phyloP scores from a whole-genome alignment of 2,888 invertebrate species.

The Mythimna loreyi region DNA sequence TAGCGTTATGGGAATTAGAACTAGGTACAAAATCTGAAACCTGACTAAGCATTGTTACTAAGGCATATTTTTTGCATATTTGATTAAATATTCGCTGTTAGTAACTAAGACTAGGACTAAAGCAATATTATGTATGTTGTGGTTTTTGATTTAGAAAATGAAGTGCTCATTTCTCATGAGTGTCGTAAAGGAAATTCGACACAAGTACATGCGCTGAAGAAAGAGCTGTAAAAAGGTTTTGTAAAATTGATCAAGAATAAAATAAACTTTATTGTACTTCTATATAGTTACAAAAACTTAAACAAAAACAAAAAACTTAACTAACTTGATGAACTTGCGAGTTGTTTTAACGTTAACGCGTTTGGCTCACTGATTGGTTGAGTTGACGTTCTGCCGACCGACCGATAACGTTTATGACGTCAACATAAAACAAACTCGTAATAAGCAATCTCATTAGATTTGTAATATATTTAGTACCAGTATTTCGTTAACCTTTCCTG shows the following conservation, averaged over 20 bases:
- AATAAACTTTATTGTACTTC: too few species aligned
- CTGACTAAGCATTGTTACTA: neutral
- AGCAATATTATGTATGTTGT: neutral
- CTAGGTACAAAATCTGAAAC: neutral
- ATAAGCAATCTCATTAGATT: neutral
- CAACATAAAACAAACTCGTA: too few species aligned
- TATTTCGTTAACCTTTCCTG: neutral
- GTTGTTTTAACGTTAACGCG: too few species aligned
- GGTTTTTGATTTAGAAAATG: neutral
- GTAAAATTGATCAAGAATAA: too few species aligned
- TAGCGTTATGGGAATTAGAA: slow-evolving; percentile 13
- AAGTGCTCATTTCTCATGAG: neutral
- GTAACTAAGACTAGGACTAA: too few species aligned
- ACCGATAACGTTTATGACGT: too few species aligned
- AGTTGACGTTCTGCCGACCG: too few species aligned
- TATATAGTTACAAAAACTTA: too few species aligned
- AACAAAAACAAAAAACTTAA: too few species aligned
- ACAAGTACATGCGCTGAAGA: neutral
- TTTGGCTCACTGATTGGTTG: too few species aligned
- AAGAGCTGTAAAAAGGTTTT: neutral
- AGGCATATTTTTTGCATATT: neutral
- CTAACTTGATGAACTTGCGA: too few species aligned
- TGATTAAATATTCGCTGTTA: too few species aligned
- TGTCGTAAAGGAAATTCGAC: neutral
- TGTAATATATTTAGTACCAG: neutral